Evolutionary conservation across 2,113 vertebrate species (phyloP).

Genomic region (Halcyon malimbica): DNA sequence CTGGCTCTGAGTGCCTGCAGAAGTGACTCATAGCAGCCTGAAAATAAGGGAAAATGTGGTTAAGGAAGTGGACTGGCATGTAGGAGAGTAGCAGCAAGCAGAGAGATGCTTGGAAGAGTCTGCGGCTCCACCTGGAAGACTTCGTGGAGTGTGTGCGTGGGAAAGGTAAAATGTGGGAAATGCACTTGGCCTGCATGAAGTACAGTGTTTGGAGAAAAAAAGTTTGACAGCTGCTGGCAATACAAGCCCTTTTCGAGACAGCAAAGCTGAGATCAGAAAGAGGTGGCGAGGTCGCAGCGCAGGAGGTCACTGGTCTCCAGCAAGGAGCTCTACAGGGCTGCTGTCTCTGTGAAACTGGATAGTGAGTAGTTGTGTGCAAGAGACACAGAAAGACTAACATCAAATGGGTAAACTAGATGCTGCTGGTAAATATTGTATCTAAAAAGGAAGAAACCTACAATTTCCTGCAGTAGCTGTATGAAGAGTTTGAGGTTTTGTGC

Average conservation of each 20-base stretch:
- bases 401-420: not conserved
- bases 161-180: not conserved
- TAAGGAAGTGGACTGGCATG: not conserved
- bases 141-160: rapidly evolving
- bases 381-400: not conserved
- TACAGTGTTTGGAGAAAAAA: not conserved
- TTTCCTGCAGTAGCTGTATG: not conserved
- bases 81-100: not conserved
- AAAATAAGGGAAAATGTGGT: not conserved
- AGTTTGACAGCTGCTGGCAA: not conserved
- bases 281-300: not conserved
- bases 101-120: not conserved
- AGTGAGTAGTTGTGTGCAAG: not conserved
- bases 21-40: not conserved
- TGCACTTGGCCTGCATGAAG: not conserved
- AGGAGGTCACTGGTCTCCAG: not conserved
- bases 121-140: not conserved
- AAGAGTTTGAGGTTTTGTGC: not conserved
- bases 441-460: not conserved
- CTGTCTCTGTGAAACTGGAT: not conserved
- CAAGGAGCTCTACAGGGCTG: not conserved
- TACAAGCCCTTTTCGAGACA: not conserved
- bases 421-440: not conserved
- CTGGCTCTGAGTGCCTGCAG: not conserved
- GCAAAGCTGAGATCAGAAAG: not conserved